These are phyloP conservation scores for Spilosoma lubricipeda DNA, from an alignment of 2,888 invertebrate genomes.

Conservation along the genomic window DNA sequence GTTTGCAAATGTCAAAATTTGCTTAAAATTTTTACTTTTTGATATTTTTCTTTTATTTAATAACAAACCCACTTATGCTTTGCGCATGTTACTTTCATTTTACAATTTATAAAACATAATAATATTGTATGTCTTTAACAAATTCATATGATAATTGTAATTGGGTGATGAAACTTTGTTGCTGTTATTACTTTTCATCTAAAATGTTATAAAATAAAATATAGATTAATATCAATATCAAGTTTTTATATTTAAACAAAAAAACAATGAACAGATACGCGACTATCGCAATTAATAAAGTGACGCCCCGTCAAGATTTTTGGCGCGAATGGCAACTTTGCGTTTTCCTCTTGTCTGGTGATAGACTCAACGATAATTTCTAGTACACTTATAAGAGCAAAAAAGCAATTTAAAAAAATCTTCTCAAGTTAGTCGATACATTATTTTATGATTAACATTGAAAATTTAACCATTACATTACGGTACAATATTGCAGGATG, in stretches of 20 bases:
- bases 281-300: neutral
- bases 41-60: too few relatives aligned
- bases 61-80: too few relatives aligned
- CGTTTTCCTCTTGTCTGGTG: neutral
- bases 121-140: too few relatives aligned
- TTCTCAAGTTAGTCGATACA: too few relatives aligned
- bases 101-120: too few relatives aligned
- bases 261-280: neutral
- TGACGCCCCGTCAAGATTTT: neutral
- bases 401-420: neutral
- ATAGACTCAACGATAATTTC: neutral
- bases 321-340: neutral
- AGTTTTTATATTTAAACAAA: too few relatives aligned
- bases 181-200: conserved; percentile 29
- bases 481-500: neutral
- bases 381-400: neutral
- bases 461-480: neutral
- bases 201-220: conserved; percentile 32
- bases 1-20: too few relatives aligned
- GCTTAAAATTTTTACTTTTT: too few relatives aligned
- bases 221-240: neutral
- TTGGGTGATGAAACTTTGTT: conserved; percentile 33
- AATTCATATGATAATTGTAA: conserved; percentile 1
- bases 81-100: too few relatives aligned
- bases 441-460: neutral